Evolutionary conservation across 1,140 invertebrate species (phyloP).

Genomic region (Mycetomoellerius zeteki): DNA sequence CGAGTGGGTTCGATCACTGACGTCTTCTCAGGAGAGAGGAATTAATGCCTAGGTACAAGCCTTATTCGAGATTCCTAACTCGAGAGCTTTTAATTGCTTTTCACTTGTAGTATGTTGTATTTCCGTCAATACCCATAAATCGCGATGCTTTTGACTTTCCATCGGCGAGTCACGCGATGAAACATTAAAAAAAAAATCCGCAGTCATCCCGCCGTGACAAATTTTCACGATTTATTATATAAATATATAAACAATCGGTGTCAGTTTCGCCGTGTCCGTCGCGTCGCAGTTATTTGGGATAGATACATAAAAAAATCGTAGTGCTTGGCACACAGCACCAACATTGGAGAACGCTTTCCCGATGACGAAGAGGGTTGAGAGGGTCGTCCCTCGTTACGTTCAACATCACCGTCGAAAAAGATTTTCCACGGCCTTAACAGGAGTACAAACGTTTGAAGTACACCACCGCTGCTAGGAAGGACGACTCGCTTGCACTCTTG

Average conservation of each 20-base stretch:
- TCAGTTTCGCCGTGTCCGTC: background rate
- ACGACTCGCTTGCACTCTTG: constrained; percentile 34
- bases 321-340: background rate
- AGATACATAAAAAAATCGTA: background rate
- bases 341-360: constrained; percentile 21
- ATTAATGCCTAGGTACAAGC: constrained; percentile 25
- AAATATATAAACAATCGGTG: background rate
- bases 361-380: constrained; percentile 46
- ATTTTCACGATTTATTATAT: background rate
- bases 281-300: constrained; percentile 18
- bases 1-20: constrained; percentile 55
- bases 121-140: constrained; percentile 31
- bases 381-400: constrained; percentile 43
- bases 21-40: constrained; percentile 34
- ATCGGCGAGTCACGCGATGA: background rate
- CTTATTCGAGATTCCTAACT: constrained; percentile 1
- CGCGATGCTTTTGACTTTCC: constrained; percentile 1
- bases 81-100: constrained; percentile 27
- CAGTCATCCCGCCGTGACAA: background rate
- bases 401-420: constrained; percentile 21
- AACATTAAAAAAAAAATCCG: background rate
- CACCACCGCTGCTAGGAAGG: constrained; percentile 5
- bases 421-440: constrained; percentile 54
- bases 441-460: constrained; percentile 57
- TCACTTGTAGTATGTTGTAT: background rate